Conservation (phyloP, 2,113 vertebrate species). For the Mobula birostris region DNA sequence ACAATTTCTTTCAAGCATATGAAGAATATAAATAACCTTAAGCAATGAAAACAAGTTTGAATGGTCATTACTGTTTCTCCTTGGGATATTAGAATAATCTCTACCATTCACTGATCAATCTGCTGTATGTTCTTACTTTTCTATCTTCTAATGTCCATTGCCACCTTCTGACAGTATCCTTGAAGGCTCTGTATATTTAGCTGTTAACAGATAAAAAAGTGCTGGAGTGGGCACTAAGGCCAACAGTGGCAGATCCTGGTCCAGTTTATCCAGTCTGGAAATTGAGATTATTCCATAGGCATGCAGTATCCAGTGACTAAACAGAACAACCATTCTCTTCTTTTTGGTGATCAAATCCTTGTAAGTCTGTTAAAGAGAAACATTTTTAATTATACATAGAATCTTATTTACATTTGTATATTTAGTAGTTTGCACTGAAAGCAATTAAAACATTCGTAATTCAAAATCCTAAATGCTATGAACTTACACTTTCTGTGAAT, state of each 20-base stretch:
- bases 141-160: constrained; percentile 70
- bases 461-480: too few relatives aligned
- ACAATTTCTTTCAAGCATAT: neutral
- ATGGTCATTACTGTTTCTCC: neutral
- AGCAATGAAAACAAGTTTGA: neutral
- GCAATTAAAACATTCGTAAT: too few relatives aligned
- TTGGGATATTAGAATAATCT: neutral
- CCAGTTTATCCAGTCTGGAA: constrained; percentile 82
- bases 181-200: constrained; percentile 88
- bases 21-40: constrained; percentile 7
- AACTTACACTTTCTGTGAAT: too few relatives aligned
- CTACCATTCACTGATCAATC: constrained; percentile 9
- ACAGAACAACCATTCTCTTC: constrained; percentile 88
- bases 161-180: constrained; percentile 85
- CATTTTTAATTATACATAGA: neutral
- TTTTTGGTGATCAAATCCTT: constrained; percentile 87
- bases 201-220: constrained; percentile 87
- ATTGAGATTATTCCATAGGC: constrained; percentile 96
- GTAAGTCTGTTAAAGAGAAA: constrained; percentile 62
- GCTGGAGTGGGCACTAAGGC: constrained; percentile 86
- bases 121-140: neutral
- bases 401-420: neutral
- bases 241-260: constrained; percentile 81
- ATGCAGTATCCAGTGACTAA: constrained; percentile 97
- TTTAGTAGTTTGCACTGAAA: neutral